Conservation (phyloP, 1,140 invertebrate species). For the Coenobita brevimanus region DNA sequence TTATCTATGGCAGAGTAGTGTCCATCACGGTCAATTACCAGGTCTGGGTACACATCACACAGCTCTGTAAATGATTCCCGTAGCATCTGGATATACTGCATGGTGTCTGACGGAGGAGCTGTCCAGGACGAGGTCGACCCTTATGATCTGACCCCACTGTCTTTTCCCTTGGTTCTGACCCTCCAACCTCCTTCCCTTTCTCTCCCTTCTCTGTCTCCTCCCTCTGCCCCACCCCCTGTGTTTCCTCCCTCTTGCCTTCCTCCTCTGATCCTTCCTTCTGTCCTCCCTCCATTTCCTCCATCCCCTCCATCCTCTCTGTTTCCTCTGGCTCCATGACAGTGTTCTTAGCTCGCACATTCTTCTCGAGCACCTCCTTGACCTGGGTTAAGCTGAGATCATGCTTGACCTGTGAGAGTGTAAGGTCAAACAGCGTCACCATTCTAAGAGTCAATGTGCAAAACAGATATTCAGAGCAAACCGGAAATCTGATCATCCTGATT, state of each 20-base stretch:
- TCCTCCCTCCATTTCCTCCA: too few species aligned
- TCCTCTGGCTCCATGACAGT: conserved; percentile 31
- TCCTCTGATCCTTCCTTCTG: too few species aligned
- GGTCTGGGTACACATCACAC: conserved; percentile 79
- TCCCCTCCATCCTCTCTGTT: neutral
- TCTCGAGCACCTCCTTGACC: conserved; percentile 80
- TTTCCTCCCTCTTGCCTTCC: too few species aligned
- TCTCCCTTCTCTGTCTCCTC: too few species aligned
- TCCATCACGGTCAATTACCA: conserved; percentile 78
- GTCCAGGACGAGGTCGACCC: conserved; percentile 2
- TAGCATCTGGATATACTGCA: conserved; percentile 73
- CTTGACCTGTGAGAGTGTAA: conserved; percentile 81
- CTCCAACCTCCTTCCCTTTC: neutral
- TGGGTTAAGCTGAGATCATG: conserved; percentile 79
- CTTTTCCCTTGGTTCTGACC: neutral
- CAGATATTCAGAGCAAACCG: too few species aligned
- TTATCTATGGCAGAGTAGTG: conserved; percentile 77
- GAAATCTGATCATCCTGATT: too few species aligned
- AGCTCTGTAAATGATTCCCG: conserved; percentile 77
- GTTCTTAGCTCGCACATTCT: conserved; percentile 74
- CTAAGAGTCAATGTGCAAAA: too few species aligned
- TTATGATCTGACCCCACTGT: too few species aligned
- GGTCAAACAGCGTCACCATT: conserved; percentile 88
- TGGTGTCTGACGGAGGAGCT: conserved; percentile 53
- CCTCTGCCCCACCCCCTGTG: too few species aligned